phyloP scores from a whole-genome alignment of 2,888 invertebrate genomes.

The Dynastes grantii region DNA sequence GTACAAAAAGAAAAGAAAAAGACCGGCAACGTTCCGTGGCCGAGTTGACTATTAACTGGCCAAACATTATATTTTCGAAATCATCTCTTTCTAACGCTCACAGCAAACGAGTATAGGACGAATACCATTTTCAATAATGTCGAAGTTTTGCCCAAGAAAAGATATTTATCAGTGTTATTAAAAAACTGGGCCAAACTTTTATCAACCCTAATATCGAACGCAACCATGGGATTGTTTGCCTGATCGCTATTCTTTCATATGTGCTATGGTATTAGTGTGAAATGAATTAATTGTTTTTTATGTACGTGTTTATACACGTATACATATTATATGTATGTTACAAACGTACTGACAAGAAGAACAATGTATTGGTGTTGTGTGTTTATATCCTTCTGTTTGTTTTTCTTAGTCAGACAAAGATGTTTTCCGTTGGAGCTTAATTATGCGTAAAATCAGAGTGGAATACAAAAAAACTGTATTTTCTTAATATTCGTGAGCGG shows the following conservation, averaged over 20 bases:
- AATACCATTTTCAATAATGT: slow-evolving; percentile 7
- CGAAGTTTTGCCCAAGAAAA: not conserved
- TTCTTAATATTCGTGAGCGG: too few relatives aligned
- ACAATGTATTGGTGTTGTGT: too few relatives aligned
- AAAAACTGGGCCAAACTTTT: slow-evolving; percentile 4
- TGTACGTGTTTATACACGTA: not conserved
- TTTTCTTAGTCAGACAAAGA: too few relatives aligned
- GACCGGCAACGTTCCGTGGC: slow-evolving; percentile 2
- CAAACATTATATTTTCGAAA: not conserved
- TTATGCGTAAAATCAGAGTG: too few relatives aligned
- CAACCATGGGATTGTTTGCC: not conserved
- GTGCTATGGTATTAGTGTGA: not conserved
- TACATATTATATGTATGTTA: too few relatives aligned
- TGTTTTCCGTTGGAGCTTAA: too few relatives aligned
- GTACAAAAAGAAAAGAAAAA: slow-evolving; percentile 5
- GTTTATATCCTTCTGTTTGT: too few relatives aligned
- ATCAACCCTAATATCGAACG: not conserved
- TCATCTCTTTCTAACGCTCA: not conserved
- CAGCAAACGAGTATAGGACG: not conserved
- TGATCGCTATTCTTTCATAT: not conserved
- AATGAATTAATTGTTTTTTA: not conserved
- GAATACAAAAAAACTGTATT: too few relatives aligned
- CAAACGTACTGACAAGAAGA: too few relatives aligned
- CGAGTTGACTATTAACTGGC: not conserved
- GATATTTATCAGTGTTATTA: slow-evolving; percentile 8